Base-by-base conservation (phyloP, 2,797 vertebrate genomes). In the Decapterus maruadsi region DNA sequence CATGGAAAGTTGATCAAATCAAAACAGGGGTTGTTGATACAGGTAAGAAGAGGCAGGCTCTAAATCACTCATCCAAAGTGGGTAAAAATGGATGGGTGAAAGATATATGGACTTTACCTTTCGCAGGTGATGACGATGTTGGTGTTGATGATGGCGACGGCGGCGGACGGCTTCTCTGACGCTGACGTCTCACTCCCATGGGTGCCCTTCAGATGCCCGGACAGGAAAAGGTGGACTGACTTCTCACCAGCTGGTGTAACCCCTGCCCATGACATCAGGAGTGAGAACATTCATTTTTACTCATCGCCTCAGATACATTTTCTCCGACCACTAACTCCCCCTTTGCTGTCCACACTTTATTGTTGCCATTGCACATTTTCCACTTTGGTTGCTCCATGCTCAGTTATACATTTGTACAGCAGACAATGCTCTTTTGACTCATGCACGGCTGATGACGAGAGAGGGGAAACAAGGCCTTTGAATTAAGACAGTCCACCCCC, bases 201-300 rank as follows among this genome's bases (percentile, higher is more conserved):
- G 80, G 86, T n/a, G 69, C 57, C 72, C 66, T 81, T 66, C 22
- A 16, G 65, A 56, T 54, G 77, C 71, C 65, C 38, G 63, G 26
- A 62, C 69, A 86, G 82, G 72, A 90, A 90, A 83, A 86, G 67
- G 74, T 62, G 81, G 72, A 65, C 75, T 77, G 58, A 63, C 67
- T 65, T 83, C 73, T 75, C 62, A 59, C 26, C 76, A 22, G 56
- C 69, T 2, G 56, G 42, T 17, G 56, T 53, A 54, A 62, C 22
- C 22, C 68, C 48, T 45, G 72, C 67, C 75, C 48, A 75, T 85
- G 82, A 89, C 80, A 84, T 87, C 78, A 81, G 40, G 63, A 62
- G 82, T 78, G 71, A 88, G 81, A 88, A 81, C 65, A 68, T 88
- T 62, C 10, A 60, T 20, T 71, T 68, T 62, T 75, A 60, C 70